These are phyloP conservation scores for Uria lomvia DNA, from an alignment of 2,113 vertebrate genomes.

Conservation along the genomic window DNA sequence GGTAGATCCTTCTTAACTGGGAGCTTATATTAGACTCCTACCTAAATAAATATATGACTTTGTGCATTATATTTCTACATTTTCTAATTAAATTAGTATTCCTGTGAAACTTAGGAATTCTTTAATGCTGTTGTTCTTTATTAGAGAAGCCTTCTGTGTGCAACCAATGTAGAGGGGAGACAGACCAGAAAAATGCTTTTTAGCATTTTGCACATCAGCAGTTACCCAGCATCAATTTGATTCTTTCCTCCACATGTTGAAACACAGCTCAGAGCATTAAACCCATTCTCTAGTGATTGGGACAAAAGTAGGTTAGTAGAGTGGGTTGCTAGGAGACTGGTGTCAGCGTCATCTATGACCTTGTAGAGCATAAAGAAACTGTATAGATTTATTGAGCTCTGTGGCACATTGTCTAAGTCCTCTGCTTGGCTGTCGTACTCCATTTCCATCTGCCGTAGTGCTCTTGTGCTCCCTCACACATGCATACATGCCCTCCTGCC, in stretches of 20 bases:
- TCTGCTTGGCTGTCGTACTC: conserved; percentile 69
- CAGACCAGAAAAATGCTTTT: conserved; percentile 9
- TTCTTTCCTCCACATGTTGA: conserved; percentile 70
- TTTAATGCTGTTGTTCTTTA: background rate
- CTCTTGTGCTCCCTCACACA: background rate
- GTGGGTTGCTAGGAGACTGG: conserved; percentile 82
- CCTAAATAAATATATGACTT: background rate
- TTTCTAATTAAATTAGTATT: background rate
- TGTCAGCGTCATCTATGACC: conserved; percentile 80
- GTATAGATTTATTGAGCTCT: conserved; percentile 81
- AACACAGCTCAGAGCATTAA: conserved; percentile 75
- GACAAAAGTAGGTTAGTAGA: conserved; percentile 83
- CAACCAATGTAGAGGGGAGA: background rate
- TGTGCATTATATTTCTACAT: background rate
- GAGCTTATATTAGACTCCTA: background rate
- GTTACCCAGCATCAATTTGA: conserved; percentile 61
- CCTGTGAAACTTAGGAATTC: background rate
- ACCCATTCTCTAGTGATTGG: conserved; percentile 78
- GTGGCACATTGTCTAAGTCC: conserved; percentile 72
- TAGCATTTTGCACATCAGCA: conserved; percentile 52
- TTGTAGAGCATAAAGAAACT: conserved; percentile 76
- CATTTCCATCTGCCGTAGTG: conserved; percentile 65
- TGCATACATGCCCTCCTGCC: background rate
- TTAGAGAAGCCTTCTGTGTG: background rate
- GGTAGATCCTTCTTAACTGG: background rate